Conservation (phyloP, 2,113 vertebrate genomes). For the Oreochromis niloticus region DNA sequence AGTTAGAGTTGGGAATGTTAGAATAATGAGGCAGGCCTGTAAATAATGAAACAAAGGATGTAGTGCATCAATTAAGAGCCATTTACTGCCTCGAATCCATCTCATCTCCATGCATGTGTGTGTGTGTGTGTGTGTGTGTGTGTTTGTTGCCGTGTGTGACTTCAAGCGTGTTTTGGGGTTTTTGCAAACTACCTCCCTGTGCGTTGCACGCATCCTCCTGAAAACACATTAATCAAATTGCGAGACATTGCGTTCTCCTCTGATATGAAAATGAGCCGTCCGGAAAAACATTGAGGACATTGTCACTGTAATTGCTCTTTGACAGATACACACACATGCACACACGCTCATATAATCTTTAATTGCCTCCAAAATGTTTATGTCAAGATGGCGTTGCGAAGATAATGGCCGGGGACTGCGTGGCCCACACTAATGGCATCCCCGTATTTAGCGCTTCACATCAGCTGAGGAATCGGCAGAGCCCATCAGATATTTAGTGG, state of each 20-base stretch:
- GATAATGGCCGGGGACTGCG: conserved; percentile 41
- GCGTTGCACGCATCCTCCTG: not conserved
- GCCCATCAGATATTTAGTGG: conserved; percentile 33
- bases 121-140: not conserved
- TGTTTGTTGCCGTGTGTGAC: not conserved
- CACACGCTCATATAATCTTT: conserved; percentile 21
- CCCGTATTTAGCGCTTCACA: conserved; percentile 33
- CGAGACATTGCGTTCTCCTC: conserved; percentile 6
- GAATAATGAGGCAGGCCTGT: conserved; percentile 53
- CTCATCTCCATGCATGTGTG: not conserved
- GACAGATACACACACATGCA: conserved; percentile 18
- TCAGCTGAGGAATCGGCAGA: conserved; percentile 23
- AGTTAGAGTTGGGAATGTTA: conserved; percentile 28
- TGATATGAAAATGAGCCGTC: conserved; percentile 57
- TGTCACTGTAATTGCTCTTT: conserved; percentile 55
- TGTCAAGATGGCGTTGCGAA: conserved; percentile 43
- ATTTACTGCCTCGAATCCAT: conserved; percentile 48
- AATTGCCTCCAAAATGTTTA: conserved; percentile 60
- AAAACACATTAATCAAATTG: conserved; percentile 53
- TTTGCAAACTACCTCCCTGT: not conserved
- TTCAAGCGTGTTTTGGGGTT: not conserved
- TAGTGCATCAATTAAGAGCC: conserved; percentile 62
- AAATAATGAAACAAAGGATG: conserved; percentile 69
- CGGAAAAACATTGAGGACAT: conserved; percentile 27
- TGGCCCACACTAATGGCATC: conserved; percentile 47